Percentiles rank a stretch among this genome's conserved stretches.
phyloP scores from a whole-genome alignment of 2,797 vertebrate genomes.

The Numenius phaeopus region DNA sequence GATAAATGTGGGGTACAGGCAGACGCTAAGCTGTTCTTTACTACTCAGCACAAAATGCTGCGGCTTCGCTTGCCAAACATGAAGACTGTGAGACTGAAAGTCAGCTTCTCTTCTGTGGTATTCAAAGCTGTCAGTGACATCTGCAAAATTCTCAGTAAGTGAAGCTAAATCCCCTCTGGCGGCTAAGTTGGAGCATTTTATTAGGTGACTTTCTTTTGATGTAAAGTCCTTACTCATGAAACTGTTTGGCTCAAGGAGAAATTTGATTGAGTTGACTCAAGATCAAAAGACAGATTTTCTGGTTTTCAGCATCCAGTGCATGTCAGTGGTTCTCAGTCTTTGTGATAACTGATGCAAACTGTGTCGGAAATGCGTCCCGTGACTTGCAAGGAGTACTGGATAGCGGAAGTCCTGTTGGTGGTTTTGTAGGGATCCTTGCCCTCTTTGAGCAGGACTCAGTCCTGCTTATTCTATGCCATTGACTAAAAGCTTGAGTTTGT shows the following conservation, averaged over 20 bases:
- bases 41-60: conserved; percentile 92
- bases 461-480: neutral
- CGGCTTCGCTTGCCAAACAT: conserved; percentile 92
- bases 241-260: neutral
- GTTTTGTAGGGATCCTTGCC: neutral
- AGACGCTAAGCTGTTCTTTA: conserved; percentile 93
- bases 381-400: neutral
- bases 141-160: conserved; percentile 94
- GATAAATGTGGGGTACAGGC: conserved; percentile 96
- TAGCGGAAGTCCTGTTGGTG: neutral
- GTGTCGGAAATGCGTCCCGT: neutral
- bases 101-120: conserved; percentile 92
- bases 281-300: neutral
- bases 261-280: neutral
- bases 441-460: neutral
- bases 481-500: neutral
- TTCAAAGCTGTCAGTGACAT: conserved; percentile 92
- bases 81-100: conserved; percentile 89
- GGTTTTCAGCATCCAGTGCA: neutral
- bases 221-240: neutral
- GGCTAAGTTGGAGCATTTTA: neutral
- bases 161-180: neutral
- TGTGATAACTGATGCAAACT: neutral
- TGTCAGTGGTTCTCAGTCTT: neutral
- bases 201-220: neutral